Percentiles rank a stretch among this genome's conserved stretches.
Conservation (phyloP, 2,888 invertebrate genomes). For the Phania funesta region DNA sequence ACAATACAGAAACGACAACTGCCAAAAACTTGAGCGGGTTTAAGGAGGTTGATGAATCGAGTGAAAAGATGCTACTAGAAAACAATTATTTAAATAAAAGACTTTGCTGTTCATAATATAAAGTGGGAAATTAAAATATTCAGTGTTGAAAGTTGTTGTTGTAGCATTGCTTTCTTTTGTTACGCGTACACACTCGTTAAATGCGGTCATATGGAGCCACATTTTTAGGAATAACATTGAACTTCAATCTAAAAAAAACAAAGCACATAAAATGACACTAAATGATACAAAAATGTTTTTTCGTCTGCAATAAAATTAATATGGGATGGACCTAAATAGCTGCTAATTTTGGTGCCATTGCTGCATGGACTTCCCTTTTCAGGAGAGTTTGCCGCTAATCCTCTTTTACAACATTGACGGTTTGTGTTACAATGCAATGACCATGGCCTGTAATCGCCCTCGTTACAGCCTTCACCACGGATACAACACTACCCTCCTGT, state of each 20-base stretch:
- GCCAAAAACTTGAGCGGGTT: not conserved
- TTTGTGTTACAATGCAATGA: too few species aligned
- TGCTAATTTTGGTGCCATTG: too few species aligned
- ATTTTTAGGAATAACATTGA: constrained; percentile 44
- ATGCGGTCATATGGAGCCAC: constrained; percentile 17
- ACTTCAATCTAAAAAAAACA: constrained; percentile 14
- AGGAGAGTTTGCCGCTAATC: too few species aligned
- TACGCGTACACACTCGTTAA: not conserved
- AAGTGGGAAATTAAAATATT: constrained; percentile 25
- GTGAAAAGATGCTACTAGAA: constrained; percentile 4
- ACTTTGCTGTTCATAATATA: not conserved
- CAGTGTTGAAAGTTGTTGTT: constrained; percentile 13
- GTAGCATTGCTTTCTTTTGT: constrained; percentile 1
- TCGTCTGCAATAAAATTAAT: not conserved
- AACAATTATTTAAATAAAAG: constrained; percentile 39
- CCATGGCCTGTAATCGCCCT: too few species aligned
- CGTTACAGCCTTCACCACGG: too few species aligned
- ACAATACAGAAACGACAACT: constrained; percentile 17
- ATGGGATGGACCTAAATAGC: too few species aligned
- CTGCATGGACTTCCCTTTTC: too few species aligned
- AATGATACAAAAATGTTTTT: not conserved
- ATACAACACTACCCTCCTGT: too few species aligned
- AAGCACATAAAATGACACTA: not conserved
- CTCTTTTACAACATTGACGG: too few species aligned
- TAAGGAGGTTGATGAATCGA: not conserved